Conservation (phyloP, 2,888 invertebrate species). For the Tethea ocularis region DNA sequence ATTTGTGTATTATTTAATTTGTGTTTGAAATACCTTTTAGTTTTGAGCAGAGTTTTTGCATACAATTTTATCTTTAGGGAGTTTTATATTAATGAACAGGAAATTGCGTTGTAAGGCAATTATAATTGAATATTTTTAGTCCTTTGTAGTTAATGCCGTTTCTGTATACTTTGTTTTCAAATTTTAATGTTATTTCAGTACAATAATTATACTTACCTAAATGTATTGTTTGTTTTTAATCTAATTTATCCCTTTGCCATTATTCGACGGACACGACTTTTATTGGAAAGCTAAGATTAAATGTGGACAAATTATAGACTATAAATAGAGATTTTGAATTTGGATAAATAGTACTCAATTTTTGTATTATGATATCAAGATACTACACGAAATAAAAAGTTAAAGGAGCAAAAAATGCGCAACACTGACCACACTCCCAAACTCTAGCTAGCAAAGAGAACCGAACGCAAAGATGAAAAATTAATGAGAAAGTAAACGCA, state of each 20-base stretch:
- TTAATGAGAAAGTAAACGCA: constrained; percentile 71
- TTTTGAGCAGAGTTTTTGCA: background rate
- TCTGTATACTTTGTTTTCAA: background rate
- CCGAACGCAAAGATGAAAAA: constrained; percentile 61
- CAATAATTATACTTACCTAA: too few species aligned
- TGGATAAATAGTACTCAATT: too few species aligned
- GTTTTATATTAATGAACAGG: background rate
- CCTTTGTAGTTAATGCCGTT: background rate
- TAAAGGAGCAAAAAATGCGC: background rate
- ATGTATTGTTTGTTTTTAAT: too few species aligned
- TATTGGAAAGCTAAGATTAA: too few species aligned
- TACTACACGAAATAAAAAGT: background rate
- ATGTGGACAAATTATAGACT: too few species aligned
- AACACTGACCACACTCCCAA: constrained; percentile 21
- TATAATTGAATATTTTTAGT: background rate
- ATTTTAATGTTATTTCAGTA: background rate
- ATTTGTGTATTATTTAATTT: background rate
- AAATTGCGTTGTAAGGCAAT: background rate
- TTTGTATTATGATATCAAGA: background rate
- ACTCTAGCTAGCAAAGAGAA: constrained; percentile 49
- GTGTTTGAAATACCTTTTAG: background rate
- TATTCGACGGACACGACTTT: too few species aligned
- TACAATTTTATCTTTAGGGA: background rate
- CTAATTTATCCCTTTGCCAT: too few species aligned
- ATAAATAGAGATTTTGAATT: too few species aligned